These are phyloP conservation scores for Pachycephala philippinensis DNA, from an alignment of 2,113 vertebrate species.

Conservation along the genomic window DNA sequence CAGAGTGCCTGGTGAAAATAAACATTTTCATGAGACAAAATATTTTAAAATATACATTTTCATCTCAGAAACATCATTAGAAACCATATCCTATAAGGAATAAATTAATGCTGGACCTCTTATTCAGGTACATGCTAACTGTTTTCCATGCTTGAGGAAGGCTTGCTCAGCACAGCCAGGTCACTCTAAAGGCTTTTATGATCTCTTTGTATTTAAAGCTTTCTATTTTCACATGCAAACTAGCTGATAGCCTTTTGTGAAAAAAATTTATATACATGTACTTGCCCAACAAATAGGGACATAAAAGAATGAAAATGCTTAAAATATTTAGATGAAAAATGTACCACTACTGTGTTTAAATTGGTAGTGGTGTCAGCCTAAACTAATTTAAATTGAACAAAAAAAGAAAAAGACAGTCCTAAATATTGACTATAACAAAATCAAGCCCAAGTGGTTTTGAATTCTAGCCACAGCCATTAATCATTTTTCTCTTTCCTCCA, in stretches of 20 bases:
- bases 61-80: neutral
- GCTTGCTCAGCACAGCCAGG: neutral
- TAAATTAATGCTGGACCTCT: neutral
- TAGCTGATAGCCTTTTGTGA: neutral
- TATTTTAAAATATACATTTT: neutral
- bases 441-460: neutral
- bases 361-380: neutral
- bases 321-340: neutral
- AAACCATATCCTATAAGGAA: neutral
- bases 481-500: neutral
- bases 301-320: neutral
- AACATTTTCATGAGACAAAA: neutral
- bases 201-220: neutral
- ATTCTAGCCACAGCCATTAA: neutral
- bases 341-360: neutral
- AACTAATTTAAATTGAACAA: neutral
- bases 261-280: neutral
- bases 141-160: neutral
- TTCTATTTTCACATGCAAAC: neutral
- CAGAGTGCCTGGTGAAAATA: neutral
- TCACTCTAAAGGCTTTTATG: neutral
- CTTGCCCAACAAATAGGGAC: neutral
- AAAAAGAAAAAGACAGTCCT: neutral
- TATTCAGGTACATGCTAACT: neutral
- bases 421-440: neutral